Evolutionary conservation across 2,888 invertebrate species (phyloP), one percentile per base, ranked within the genome.

Genomic region (Doris montereyensis): DNA sequence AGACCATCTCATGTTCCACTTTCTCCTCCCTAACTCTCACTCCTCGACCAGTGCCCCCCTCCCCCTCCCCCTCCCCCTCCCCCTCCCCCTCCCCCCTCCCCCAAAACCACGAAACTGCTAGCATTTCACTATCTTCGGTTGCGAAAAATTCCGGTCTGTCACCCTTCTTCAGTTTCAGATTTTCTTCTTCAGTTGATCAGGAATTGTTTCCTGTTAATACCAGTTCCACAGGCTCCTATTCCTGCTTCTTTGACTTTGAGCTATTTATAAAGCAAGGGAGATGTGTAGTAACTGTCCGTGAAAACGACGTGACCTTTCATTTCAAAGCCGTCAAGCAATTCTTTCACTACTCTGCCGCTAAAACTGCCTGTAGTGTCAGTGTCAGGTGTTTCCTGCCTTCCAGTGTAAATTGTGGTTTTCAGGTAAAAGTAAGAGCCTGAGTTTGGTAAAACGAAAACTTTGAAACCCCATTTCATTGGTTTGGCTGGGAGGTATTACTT

Each of bases 121-220:
- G n/a, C n/a, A n/a, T n/a, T n/a, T n/a, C n/a, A n/a, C n/a, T n/a
- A n/a, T n/a, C n/a, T n/a, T n/a, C n/a, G n/a, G n/a, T n/a, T n/a
- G n/a, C n/a, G 81, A 79, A 80, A 60, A 84, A 84, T 3, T 81
- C 76, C 21, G 84, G 85, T n/a, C 81, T 82, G 68, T 81, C 78
- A 10, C 81, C 82, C 68, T 84, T 84, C 32, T 41, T 0, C 82
- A 76, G 10, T 30, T 68, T 21, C 81, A 57, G n/a, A 32, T 30
- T 21, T 28, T 41, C 28, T 79, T 79, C n/a, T 81, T 77, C 5
- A 81, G 68, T 24, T 79, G 60, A 5, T 10, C 52, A 4, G 82
- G 82, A 81, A 84, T 21, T 67, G 57, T 62, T 81, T 78, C n/a
- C n/a, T 71, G 1, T 72, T 74, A 10, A 70, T 32, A 32, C 80